A percentile compares a stretch with the other conserved stretches of the same genome.
Conservation (phyloP, 2,888 invertebrate species). For the Pheosia tremula region DNA sequence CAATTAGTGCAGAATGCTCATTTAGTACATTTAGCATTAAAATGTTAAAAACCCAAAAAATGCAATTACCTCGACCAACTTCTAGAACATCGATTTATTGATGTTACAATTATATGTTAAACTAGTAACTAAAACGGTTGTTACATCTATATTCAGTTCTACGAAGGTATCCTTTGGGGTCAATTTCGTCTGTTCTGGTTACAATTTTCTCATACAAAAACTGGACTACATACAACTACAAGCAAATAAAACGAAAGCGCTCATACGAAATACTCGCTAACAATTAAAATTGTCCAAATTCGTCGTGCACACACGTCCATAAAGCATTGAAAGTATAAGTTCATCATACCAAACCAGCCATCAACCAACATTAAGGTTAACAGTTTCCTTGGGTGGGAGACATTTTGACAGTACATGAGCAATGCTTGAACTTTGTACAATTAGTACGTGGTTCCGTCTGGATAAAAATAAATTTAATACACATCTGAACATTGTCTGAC, state of each 20-base stretch:
- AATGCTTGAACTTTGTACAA: not conserved
- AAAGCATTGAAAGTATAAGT: constrained; percentile 13
- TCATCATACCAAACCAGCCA: constrained; percentile 26
- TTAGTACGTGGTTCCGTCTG: not conserved
- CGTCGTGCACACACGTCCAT: not conserved
- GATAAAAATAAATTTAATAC: not conserved
- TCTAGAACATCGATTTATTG: too few relatives aligned
- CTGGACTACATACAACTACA: not conserved
- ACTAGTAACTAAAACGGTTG: too few relatives aligned
- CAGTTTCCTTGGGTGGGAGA: constrained; percentile 31
- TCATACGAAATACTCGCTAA: not conserved
- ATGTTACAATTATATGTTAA: too few relatives aligned
- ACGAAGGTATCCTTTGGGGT: too few relatives aligned
- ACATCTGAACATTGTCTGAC: too few relatives aligned
- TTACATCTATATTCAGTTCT: too few relatives aligned
- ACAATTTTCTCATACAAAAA: not conserved
- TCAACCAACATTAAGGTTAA: constrained; percentile 45
- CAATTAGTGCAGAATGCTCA: too few relatives aligned
- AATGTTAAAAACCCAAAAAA: too few relatives aligned
- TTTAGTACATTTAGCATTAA: too few relatives aligned
- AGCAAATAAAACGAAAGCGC: not conserved
- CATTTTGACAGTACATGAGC: constrained; percentile 18
- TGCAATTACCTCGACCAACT: too few relatives aligned
- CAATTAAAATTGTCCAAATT: constrained; percentile 1
- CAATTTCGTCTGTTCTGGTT: too few relatives aligned